These are phyloP conservation scores for Capreolus pygargus DNA, from an alignment of 2,113 vertebrate genomes.

Conservation along the genomic window DNA sequence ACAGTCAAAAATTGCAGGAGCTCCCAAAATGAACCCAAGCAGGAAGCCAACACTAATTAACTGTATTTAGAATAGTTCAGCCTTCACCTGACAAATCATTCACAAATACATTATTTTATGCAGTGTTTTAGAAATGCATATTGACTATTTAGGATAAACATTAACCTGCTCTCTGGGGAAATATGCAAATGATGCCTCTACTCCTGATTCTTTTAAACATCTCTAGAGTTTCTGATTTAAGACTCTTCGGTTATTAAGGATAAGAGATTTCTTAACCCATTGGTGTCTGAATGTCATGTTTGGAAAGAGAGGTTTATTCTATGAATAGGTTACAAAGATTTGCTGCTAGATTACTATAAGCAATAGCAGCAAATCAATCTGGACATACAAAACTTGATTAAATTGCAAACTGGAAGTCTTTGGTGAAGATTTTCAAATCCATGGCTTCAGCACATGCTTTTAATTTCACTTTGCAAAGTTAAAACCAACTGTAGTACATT, in stretches of 20 bases:
- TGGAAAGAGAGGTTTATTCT: not conserved
- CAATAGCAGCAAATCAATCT: not conserved
- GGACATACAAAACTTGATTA: not conserved
- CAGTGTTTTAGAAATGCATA: not conserved
- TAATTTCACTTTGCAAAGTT: not conserved
- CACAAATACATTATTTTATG: constrained; percentile 30
- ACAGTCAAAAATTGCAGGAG: not conserved
- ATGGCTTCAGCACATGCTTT: not conserved
- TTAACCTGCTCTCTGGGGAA: not conserved
- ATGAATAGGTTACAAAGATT: not conserved
- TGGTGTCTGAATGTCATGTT: not conserved
- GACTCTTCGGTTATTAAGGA: not conserved
- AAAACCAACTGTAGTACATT: not conserved
- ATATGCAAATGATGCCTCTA: not conserved
- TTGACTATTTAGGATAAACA: not conserved
- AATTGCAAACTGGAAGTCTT: not conserved
- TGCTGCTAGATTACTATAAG: not conserved
- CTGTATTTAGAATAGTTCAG: constrained; percentile 36
- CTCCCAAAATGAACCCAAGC: not conserved
- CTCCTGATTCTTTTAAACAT: not conserved
- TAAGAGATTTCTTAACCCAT: not conserved
- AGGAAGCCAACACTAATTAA: not conserved
- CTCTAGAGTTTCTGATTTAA: not conserved
- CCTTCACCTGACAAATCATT: constrained; percentile 33
- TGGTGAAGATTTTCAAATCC: constrained; percentile 20